These are phyloP conservation scores for Prosopocoilus inquinatus DNA, from an alignment of 2,888 invertebrate species.

Conservation along the genomic window DNA sequence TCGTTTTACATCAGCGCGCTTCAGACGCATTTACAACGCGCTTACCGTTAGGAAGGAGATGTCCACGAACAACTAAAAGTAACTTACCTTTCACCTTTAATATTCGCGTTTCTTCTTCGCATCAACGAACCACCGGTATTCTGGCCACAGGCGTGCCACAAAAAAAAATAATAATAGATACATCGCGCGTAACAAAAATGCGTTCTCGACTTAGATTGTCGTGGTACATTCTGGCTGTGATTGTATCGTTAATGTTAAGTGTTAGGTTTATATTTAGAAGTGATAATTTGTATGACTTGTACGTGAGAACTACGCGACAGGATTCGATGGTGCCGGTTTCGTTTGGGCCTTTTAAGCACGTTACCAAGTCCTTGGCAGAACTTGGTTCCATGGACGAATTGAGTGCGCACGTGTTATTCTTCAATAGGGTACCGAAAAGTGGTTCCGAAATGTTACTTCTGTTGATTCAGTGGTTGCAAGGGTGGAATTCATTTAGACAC, in stretches of 20 bases:
- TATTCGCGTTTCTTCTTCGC: slow-evolving; percentile 14
- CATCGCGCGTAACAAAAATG: slow-evolving; percentile 14
- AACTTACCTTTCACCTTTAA: slow-evolving; percentile 25
- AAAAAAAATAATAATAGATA: background rate
- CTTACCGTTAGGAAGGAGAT: slow-evolving; percentile 14
- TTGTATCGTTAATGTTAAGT: slow-evolving; percentile 26
- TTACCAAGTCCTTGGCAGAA: slow-evolving; percentile 56
- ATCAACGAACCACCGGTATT: background rate
- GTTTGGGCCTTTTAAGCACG: slow-evolving; percentile 39
- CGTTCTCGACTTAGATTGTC: slow-evolving; percentile 25
- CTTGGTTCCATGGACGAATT: slow-evolving; percentile 52
- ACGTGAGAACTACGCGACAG: slow-evolving; percentile 9
- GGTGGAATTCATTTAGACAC: slow-evolving; percentile 59
- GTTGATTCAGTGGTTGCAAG: slow-evolving; percentile 58
- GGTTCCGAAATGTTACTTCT: slow-evolving; percentile 61
- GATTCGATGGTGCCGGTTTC: slow-evolving; percentile 8
- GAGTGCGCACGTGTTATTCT: slow-evolving; percentile 56
- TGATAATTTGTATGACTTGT: slow-evolving; percentile 6
- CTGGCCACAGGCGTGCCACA: background rate
- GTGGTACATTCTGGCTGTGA: slow-evolving; percentile 28
- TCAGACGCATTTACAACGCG: background rate
- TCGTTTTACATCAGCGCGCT: slow-evolving; percentile 10
- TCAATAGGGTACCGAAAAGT: slow-evolving; percentile 60
- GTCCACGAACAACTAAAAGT: slow-evolving; percentile 9
- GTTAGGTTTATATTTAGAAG: slow-evolving; percentile 28